Conservation (phyloP, 2,888 invertebrate species). For the Desoria tigrina region DNA sequence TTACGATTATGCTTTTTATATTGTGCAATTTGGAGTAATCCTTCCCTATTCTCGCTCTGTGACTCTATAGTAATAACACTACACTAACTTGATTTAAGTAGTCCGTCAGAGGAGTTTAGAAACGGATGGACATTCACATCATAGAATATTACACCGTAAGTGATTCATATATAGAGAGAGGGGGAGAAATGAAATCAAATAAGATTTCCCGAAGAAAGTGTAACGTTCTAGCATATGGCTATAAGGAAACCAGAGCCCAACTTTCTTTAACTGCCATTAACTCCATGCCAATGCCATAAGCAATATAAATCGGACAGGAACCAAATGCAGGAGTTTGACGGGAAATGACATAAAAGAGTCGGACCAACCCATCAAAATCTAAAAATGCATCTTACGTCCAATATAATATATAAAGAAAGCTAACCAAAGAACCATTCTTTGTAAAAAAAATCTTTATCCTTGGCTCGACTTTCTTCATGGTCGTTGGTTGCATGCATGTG, state of each 20-base stretch:
- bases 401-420: not conserved
- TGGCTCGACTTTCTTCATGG: slow-evolving; percentile 11
- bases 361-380: too few species aligned
- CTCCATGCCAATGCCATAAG: not conserved
- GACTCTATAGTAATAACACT: too few species aligned
- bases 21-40: slow-evolving; percentile 2
- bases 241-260: not conserved
- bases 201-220: slow-evolving; percentile 3
- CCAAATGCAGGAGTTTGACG: too few species aligned
- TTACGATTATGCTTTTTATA: not conserved
- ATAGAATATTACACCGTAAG: not conserved
- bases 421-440: not conserved
- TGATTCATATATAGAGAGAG: slow-evolving; percentile 9
- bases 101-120: not conserved
- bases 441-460: not conserved
- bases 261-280: slow-evolving; percentile 4
- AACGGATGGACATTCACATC: not conserved
- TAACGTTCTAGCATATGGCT: slow-evolving; percentile 2
- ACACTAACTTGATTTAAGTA: not conserved
- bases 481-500: slow-evolving; percentile 9
- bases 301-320: slow-evolving; percentile 1
- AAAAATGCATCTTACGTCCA: too few species aligned
- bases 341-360: too few species aligned
- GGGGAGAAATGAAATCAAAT: not conserved
- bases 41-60: not conserved